These are phyloP conservation scores for Lepus timidus DNA, from an alignment of 2,113 vertebrate genomes.

Conservation along the genomic window DNA sequence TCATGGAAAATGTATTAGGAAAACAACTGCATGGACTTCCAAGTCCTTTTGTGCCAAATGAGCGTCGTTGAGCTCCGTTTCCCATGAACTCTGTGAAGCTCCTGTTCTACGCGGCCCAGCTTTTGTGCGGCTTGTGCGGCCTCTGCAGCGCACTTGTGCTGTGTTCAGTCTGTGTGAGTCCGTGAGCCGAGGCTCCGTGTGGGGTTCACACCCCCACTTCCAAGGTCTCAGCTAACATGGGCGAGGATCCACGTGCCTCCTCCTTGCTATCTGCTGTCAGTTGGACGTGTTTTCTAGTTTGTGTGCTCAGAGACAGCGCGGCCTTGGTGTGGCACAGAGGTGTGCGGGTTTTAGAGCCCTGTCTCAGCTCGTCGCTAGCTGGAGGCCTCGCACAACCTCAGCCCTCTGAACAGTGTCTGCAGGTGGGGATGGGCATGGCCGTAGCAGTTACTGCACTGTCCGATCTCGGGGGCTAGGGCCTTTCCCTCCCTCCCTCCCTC, in stretches of 20 bases:
- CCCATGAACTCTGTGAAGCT: no score
- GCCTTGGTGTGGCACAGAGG: neutral
- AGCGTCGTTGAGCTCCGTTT: no score
- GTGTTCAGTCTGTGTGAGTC: neutral
- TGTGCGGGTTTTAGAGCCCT: slow-evolving; percentile 2
- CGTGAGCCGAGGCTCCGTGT: slow-evolving; percentile 52
- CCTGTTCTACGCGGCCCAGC: neutral
- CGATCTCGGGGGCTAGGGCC: neutral
- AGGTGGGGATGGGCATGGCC: neutral
- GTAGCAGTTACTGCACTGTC: neutral
- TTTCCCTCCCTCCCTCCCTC: neutral
- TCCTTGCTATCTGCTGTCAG: slow-evolving; percentile 28
- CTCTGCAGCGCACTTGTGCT: neutral
- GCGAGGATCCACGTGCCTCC: neutral
- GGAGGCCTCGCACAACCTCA: neutral
- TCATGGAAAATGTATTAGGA: no score
- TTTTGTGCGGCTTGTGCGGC: neutral
- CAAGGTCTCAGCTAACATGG: slow-evolving; percentile 16
- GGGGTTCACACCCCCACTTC: slow-evolving; percentile 53
- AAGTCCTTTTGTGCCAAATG: no score
- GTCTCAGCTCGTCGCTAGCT: neutral
- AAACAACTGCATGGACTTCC: no score
- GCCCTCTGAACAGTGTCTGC: neutral
- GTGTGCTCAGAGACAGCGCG: neutral
- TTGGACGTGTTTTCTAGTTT: slow-evolving; percentile 22